These are phyloP conservation scores for Macrosoma leucophasiata DNA, from an alignment of 2,888 invertebrate species.

Conservation along the genomic window DNA sequence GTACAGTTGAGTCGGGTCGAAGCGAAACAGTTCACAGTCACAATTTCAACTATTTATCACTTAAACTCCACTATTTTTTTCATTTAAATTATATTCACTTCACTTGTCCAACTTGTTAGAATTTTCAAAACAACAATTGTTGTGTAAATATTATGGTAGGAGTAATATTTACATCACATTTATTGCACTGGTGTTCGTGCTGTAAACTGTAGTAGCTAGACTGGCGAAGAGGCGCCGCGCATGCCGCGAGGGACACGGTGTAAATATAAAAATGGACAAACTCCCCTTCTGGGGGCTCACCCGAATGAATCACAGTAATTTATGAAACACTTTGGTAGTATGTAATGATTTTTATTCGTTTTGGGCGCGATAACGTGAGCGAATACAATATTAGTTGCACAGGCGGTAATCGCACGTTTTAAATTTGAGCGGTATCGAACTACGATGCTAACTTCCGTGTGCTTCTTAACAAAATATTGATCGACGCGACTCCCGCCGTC, in stretches of 20 bases:
- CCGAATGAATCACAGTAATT: slow-evolving; percentile 68
- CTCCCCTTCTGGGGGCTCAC: slow-evolving; percentile 71
- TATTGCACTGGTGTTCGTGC: slow-evolving; percentile 67
- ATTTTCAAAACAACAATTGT: slow-evolving; percentile 58
- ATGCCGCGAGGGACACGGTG: slow-evolving; percentile 69
- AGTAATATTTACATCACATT: slow-evolving; percentile 71
- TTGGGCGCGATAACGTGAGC: slow-evolving; percentile 32
- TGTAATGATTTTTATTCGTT: slow-evolving; percentile 40
- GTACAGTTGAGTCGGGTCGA: slow-evolving; percentile 54
- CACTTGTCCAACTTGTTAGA: slow-evolving; percentile 38
- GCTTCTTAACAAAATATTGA: slow-evolving; percentile 64
- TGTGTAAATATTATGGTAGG: slow-evolving; percentile 63
- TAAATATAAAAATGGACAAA: slow-evolving; percentile 75
- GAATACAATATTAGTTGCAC: slow-evolving; percentile 21
- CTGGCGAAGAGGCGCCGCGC: slow-evolving; percentile 71
- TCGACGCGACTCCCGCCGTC: slow-evolving; percentile 51
- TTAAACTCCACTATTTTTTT: slow-evolving; percentile 42
- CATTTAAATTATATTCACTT: slow-evolving; percentile 36
- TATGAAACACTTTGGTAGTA: slow-evolving; percentile 46
- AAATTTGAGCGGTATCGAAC: slow-evolving; percentile 53
- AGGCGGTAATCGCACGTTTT: slow-evolving; percentile 32
- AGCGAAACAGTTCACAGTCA: slow-evolving; percentile 54
- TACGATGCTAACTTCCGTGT: slow-evolving; percentile 55
- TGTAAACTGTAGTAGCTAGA: slow-evolving; percentile 68
- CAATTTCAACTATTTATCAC: slow-evolving; percentile 48